Evolutionary conservation across 1,140 invertebrate genomes (phyloP), one percentile per base, ranked within the genome.

Genomic region (Bombus superbus): DNA sequence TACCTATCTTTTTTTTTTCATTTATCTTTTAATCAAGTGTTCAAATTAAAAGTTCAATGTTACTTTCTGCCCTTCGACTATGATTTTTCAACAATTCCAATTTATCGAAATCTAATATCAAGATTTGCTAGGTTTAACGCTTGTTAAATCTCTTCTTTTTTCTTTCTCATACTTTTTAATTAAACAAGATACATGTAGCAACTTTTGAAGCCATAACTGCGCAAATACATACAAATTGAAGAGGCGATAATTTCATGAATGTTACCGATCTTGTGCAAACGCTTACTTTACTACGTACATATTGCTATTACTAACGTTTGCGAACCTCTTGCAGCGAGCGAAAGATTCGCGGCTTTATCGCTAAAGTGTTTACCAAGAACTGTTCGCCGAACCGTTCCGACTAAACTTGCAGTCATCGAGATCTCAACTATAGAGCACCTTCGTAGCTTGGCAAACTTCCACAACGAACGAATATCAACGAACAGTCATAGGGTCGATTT

Each of bases 361-460:
- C 28, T 64, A 28, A 64, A 80, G 22, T 47, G 44, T 80, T 80
- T 47, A 44, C 13, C 42, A 35, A 38, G 32, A 32, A 80, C 44
- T 53, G 44, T 38, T 69, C 44, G 5, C 10, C 64, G 1, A 53
- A 53, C 18, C 5, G 22, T 69, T 69, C 28, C n/a, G 11, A 44
- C 38, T 44, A 4, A 66, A 44, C 5, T 35, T n/a, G 8, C 25
- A n/a, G 44, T 53, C 44, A 47, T 80, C 64, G 35, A 53, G 47
- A 32, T 35, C 32, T 15, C 22, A 13, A 57, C 32, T 47, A 75
- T 22, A 32, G 22, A 32, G 22, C n/a, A 47, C 28, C 47, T 57
- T 74, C 64, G 64, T 40, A 42, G 13, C 32, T 80, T 80, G 78
- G 78, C 78, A 69, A 68, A 64, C 44, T 35, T 80, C 66, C 78